Conservation (phyloP, 1,140 invertebrate species). For the Platyscapa corneri region DNA sequence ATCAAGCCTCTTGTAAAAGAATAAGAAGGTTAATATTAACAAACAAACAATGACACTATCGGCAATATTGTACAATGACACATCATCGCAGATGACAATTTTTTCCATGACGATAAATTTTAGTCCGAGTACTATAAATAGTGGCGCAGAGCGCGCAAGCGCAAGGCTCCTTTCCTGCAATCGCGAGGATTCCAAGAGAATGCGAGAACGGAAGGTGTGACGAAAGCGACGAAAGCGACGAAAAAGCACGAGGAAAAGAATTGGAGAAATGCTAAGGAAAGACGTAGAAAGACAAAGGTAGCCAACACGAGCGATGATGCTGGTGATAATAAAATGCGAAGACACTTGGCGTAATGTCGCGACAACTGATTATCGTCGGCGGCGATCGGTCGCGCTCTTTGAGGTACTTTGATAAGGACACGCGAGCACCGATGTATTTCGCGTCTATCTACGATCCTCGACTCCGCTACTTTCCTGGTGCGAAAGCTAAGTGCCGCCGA, state of each 20-base stretch:
- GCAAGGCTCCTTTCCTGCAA: not conserved
- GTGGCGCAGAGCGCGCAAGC: too few relatives aligned
- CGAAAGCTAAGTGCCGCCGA: not conserved
- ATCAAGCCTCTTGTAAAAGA: not conserved
- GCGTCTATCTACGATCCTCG: not conserved
- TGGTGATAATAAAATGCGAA: constrained; percentile 23
- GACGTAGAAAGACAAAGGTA: not conserved
- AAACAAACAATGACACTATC: not conserved
- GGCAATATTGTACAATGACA: not conserved
- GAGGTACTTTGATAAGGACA: constrained; percentile 7
- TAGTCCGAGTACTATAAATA: not conserved
- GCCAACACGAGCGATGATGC: not conserved
- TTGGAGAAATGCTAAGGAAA: not conserved
- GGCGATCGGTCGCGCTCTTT: constrained; percentile 16
- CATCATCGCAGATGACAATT: not conserved
- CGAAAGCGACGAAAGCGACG: too few relatives aligned
- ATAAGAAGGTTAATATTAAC: not conserved
- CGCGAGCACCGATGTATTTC: not conserved
- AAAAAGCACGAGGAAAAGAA: not conserved
- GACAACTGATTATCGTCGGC: constrained; percentile 34
- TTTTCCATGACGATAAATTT: not conserved
- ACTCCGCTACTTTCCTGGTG: not conserved
- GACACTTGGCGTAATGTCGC: constrained; percentile 25
- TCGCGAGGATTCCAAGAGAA: not conserved
- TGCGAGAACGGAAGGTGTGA: not conserved